Conservation (phyloP, 2,797 vertebrate species). For the Megaceryle alcyon region DNA sequence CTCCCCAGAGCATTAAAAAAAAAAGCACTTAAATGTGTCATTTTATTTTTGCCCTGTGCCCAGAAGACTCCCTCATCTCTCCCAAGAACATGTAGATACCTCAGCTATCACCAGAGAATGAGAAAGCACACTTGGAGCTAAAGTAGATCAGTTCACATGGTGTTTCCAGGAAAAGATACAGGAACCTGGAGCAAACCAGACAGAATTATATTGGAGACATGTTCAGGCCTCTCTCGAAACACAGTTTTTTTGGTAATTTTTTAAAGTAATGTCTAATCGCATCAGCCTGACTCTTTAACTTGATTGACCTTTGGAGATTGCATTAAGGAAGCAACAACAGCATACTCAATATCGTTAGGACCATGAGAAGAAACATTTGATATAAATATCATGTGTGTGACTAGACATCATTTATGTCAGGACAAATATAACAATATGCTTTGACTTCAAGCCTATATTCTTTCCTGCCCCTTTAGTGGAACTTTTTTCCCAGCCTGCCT, state of each 20-base stretch:
- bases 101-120: background rate
- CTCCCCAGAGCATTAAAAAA: slow-evolving; percentile 47
- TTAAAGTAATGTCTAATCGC: slow-evolving; percentile 59
- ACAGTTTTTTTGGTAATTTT: slow-evolving; percentile 13
- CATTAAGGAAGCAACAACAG: slow-evolving; percentile 30
- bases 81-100: background rate
- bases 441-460: background rate
- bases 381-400: slow-evolving; percentile 26
- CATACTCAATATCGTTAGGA: slow-evolving; percentile 6
- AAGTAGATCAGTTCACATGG: background rate
- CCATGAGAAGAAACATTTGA: slow-evolving; percentile 8
- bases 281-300: slow-evolving; percentile 52
- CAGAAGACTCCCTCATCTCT: slow-evolving; percentile 44
- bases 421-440: background rate
- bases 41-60: slow-evolving; percentile 60
- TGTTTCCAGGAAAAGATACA: slow-evolving; percentile 18
- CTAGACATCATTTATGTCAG: background rate
- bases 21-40: slow-evolving; percentile 42
- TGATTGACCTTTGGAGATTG: slow-evolving; percentile 61
- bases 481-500: background rate
- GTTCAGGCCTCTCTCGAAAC: slow-evolving; percentile 11
- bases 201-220: background rate
- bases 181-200: slow-evolving; percentile 11
- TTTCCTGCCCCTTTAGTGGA: background rate
- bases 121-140: background rate